Evolutionary conservation across 2,113 vertebrate species (phyloP), one percentile per base, ranked within the genome.

Genomic region (Elanoides forficatus): DNA sequence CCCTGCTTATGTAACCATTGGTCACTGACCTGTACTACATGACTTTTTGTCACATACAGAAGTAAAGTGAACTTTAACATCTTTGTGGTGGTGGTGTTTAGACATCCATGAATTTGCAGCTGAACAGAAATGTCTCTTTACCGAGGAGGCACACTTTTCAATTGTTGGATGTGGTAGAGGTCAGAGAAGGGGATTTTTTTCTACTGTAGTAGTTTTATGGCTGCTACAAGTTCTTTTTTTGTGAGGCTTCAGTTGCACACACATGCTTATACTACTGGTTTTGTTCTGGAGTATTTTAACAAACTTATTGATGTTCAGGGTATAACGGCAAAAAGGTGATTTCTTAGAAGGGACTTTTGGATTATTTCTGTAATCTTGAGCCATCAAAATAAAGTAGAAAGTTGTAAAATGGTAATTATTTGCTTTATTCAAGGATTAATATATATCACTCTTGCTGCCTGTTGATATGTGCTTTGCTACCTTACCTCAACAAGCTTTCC

Each of bases 81-180:
- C 22, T 50, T 87, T 32, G 23, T n/a, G 16, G 21, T 66, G 12
- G 14, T 63, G 26, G 10, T 66, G 30, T 36, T 92, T 18, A n/a
- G 60, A 58, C 3, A 34, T 63, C 32, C 2, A 0, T 23, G 71
- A 73, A 63, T 79, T 63, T 0, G 0, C 18, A 73, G 56, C 26
- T 59, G 50, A 59, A 48, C 40, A 87, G 62, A 75, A 87, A 86
- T 65, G 20, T 10, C 43, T 55, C 11, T n/a, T 89, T 48, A 68
- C 15, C 9, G 42, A 76, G 65, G 18, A 85, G 32, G 10, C 25
- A 55, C 2, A 2, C 59, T 91, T 90, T 40, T 55, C 18, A 59
- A 13, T 25, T n/a, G 13, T 21, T 66, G 36, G 7, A 66, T 60
- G 52, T 60, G 22, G 38, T 59, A 53, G 32, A 59, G 53, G 12